Evolutionary conservation across 1,140 invertebrate species (phyloP), one percentile per base, ranked within the genome.

Genomic region (Rhyzopertha dominica): DNA sequence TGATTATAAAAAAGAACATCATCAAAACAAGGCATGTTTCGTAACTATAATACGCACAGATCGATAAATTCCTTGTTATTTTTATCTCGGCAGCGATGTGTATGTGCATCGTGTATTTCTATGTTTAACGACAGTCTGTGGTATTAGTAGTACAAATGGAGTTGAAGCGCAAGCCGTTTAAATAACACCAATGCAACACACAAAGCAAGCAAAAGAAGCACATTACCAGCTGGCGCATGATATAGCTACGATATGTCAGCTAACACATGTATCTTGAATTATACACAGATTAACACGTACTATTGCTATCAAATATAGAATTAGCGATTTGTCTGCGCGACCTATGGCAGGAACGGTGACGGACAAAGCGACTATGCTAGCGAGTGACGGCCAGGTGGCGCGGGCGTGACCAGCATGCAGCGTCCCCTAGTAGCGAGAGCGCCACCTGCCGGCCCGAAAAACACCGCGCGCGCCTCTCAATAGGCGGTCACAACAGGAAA

Each of bases 311-410:
- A 63, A 57, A 56, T 58, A 55, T 58, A 57, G 47, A 59, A 43
- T 47, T 38, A 52, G 57, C 54, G 51, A 59, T 54, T 59, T 57
- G 54, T 59, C 54, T 49, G 50, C 51, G 53, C 59, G 49, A 59
- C 55, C 54, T 54, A 56, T 63, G 63, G 62, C 62, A 64, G 63
- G 62, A 66, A 63, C 60, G 51, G 50, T 61, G 57, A 64, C 62
- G 63, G 62, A 64, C 59, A 66, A 63, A 64, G 62, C 60, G 53
- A 53, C 56, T 59, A 54, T 52, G 49, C 59, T 57, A 59, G 43
- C 22, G 22, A 43, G 46, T 53, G 49, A 49, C 47, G 49, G 49
- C 44, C 43, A 37, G 40, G 36, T 9, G 28, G 49, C 28, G 36
- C 45, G 47, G 50, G 35, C 28, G 49, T 48, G 51, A 56, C 19